A percentile compares a stretch with the other conserved stretches of the same genome.
Evolutionary conservation across 2,888 invertebrate genomes (phyloP).

Genomic region (Chrysomela aeneicollis): DNA sequence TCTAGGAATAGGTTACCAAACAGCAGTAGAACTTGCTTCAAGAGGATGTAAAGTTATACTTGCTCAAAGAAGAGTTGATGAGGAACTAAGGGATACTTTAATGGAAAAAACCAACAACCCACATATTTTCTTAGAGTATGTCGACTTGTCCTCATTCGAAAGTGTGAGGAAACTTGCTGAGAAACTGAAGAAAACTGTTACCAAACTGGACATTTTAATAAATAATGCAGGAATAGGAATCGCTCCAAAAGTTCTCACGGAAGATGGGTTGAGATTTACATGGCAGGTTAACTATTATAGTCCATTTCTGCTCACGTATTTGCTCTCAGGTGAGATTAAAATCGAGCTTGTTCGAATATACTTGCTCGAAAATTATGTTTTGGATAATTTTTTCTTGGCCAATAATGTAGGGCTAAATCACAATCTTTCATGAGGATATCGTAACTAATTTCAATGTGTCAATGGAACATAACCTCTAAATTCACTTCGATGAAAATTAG

Average conservation of each 20-base stretch:
- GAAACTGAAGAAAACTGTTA: conserved; percentile 65
- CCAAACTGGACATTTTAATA: conserved; percentile 68
- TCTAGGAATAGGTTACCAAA: not conserved
- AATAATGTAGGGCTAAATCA: too few species aligned
- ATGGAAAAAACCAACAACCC: conserved; percentile 47
- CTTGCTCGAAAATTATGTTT: too few species aligned
- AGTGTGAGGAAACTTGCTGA: conserved; percentile 69
- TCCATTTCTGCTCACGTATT: conserved; percentile 73
- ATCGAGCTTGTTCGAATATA: too few species aligned
- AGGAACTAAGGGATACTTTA: not conserved
- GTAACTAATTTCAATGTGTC: too few species aligned
- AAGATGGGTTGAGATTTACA: conserved; percentile 67
- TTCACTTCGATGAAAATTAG: too few species aligned
- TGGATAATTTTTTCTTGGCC: too few species aligned
- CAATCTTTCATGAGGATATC: too few species aligned
- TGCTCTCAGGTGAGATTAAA: conserved; percentile 63
- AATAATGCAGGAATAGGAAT: conserved; percentile 72
- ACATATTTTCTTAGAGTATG: conserved; percentile 57
- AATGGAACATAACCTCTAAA: too few species aligned
- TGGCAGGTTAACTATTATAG: conserved; percentile 77
- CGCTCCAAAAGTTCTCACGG: conserved; percentile 60
- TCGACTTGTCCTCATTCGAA: conserved; percentile 65
- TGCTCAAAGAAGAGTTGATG: not conserved
- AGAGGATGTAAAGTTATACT: conserved; percentile 1
- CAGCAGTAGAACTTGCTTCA: not conserved